Evolutionary conservation across 2,113 vertebrate genomes (phyloP), one percentile per base, ranked within the genome.

Genomic region (Coregonus clupeaformis): DNA sequence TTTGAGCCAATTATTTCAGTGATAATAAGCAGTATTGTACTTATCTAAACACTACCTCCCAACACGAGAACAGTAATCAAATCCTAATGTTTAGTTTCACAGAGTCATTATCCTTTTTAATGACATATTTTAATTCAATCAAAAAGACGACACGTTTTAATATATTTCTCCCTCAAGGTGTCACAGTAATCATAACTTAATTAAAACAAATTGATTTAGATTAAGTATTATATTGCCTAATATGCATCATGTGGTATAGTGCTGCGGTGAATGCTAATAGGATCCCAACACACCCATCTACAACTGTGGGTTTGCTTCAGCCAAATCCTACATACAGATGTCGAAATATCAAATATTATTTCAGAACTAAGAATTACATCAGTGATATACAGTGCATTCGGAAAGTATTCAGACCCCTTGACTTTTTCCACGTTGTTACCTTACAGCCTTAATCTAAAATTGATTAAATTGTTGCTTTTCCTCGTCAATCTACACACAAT

Each of bases 121-220:
- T 88, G 86, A 91, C 88, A 90, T 86, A 80, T 90, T 86, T 86
- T 88, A 91, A 89, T 90, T 88, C 81, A 89, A 91, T 91, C 87
- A 88, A 76, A 78, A 84, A 81, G 77, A 80, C 30, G 80, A 83
- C 85, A 84, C 72, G 63, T 79, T 86, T 83, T 88, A 89, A 89
- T 88, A 79, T 85, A 75, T 55, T 78, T 73, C 77, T 80, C 80
- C 77, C 85, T 83, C 79, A 75, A 89, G 89, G 87, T 87, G 57
- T 69, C 74, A 62, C 74, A 68, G 80, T 86, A 79, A 89, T 79
- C 84, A 79, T 82, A 73, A 73, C 81, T 68, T 76, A 64, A 71
- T 82, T 83, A 78, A 82, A 83, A 77, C 84, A 83, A 88, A 86
- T 85, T 84, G 85, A 89, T 87, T 88, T 77, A 85, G 82, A 89